These are phyloP conservation scores for Sciurus vulgaris DNA, from an alignment of 2,797 vertebrate genomes.

Conservation along the genomic window DNA sequence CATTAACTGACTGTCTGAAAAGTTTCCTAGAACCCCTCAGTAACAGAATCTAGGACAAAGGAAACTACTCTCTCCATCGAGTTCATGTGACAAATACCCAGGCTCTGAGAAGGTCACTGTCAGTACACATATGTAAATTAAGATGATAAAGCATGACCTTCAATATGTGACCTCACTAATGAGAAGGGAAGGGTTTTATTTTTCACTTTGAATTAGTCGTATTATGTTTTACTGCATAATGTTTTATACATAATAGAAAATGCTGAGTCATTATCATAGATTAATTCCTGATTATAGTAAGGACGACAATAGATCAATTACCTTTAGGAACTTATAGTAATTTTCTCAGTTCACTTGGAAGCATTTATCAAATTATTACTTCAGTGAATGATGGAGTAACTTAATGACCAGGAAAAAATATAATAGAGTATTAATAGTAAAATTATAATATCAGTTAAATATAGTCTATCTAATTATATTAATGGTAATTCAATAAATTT, in stretches of 20 bases:
- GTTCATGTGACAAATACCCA: neutral
- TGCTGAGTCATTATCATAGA: neutral
- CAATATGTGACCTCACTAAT: neutral
- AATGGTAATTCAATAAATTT: constrained; percentile 17
- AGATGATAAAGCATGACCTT: neutral
- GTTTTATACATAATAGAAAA: neutral
- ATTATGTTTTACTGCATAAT: constrained; percentile 18
- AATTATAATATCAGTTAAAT: neutral
- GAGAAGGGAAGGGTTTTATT: neutral
- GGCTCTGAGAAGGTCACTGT: neutral
- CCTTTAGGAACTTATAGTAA: neutral
- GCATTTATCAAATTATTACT: neutral
- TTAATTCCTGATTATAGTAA: constrained; percentile 25
- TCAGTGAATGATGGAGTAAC: neutral
- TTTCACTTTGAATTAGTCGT: neutral
- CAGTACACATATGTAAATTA: neutral
- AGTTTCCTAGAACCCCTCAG: neutral
- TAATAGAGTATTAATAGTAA: neutral
- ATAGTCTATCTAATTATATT: neutral
- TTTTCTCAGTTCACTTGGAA: constrained; percentile 29
- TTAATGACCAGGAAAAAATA: neutral
- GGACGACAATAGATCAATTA: neutral
- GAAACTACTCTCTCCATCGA: neutral
- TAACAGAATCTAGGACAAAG: neutral
- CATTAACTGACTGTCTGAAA: neutral